Percentiles rank a stretch among this genome's conserved stretches.
These are phyloP conservation scores for Drosophila formosana DNA, from an alignment of 2,888 invertebrate species.

Conservation along the genomic window DNA sequence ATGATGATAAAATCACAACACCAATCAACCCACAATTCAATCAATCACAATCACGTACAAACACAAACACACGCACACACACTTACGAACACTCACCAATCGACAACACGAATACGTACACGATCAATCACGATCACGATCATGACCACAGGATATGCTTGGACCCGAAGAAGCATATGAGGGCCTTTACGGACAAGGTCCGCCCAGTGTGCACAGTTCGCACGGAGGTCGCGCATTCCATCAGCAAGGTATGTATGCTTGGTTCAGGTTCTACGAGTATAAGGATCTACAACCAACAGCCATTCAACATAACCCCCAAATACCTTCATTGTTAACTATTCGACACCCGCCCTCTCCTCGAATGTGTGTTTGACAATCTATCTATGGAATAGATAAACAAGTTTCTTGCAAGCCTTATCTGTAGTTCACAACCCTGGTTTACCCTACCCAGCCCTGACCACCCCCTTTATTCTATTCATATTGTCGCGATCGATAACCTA, in stretches of 20 bases:
- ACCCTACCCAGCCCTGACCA: background rate
- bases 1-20: conserved; percentile 37
- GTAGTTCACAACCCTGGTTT: background rate
- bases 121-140: conserved; percentile 45
- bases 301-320: conserved; percentile 13
- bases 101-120: conserved; percentile 28
- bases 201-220: conserved; percentile 93
- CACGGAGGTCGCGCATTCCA: conserved; percentile 91
- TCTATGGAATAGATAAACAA: background rate
- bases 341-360: background rate
- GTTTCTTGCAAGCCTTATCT: background rate
- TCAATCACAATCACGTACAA: conserved; percentile 26
- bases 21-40: conserved; percentile 39
- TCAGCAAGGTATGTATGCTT: conserved; percentile 90
- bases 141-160: conserved; percentile 86
- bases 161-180: conserved; percentile 97
- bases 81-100: conserved; percentile 31
- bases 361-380: background rate
- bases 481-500: background rate
- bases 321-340: background rate
- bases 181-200: conserved; percentile 96
- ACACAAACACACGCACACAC: conserved; percentile 36
- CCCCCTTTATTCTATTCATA: background rate
- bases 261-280: conserved; percentile 35
- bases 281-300: conserved; percentile 49